These are phyloP conservation scores for Nephrocerus scutellatus DNA, from an alignment of 2,888 invertebrate genomes.

Conservation along the genomic window DNA sequence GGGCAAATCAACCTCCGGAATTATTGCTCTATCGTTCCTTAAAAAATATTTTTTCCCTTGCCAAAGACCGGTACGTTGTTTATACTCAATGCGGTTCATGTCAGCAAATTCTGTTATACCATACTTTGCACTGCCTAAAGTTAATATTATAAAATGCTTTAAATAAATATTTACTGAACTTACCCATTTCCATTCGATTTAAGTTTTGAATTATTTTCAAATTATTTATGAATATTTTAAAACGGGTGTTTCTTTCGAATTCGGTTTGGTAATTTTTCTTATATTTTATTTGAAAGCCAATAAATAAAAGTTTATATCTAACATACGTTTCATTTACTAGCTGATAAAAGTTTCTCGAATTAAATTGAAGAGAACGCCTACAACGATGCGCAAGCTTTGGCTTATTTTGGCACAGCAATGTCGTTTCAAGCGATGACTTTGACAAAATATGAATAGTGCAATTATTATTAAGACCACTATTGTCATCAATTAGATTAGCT, in stretches of 20 bases:
- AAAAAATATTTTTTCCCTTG: constrained; percentile 45
- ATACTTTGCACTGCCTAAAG: constrained; percentile 66
- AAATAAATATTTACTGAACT: constrained; percentile 1
- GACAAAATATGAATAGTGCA: constrained; percentile 51
- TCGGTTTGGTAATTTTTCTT: constrained; percentile 56
- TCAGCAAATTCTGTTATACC: constrained; percentile 85
- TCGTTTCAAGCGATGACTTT: constrained; percentile 52
- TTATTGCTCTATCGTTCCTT: constrained; percentile 54
- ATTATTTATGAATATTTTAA: constrained; percentile 70
- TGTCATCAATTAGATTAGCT: constrained; percentile 52
- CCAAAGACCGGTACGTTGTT: constrained; percentile 41
- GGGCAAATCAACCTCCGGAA: constrained; percentile 64
- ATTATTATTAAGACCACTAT: constrained; percentile 36
- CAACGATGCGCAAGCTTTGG: constrained; percentile 31
- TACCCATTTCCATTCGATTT: constrained; percentile 66
- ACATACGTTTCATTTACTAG: constrained; percentile 60
- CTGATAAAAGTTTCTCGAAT: constrained; percentile 50
- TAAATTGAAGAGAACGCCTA: constrained; percentile 38
- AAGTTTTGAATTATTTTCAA: constrained; percentile 64
- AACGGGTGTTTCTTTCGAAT: constrained; percentile 59
- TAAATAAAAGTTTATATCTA: constrained; percentile 53
- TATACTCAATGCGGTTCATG: constrained; percentile 65
- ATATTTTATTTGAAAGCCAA: constrained; percentile 52
- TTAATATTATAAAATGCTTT: not conserved
- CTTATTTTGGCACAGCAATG: constrained; percentile 43